phyloP scores from a whole-genome alignment of 2,888 invertebrate species.

The Syrphus vitripennis region DNA sequence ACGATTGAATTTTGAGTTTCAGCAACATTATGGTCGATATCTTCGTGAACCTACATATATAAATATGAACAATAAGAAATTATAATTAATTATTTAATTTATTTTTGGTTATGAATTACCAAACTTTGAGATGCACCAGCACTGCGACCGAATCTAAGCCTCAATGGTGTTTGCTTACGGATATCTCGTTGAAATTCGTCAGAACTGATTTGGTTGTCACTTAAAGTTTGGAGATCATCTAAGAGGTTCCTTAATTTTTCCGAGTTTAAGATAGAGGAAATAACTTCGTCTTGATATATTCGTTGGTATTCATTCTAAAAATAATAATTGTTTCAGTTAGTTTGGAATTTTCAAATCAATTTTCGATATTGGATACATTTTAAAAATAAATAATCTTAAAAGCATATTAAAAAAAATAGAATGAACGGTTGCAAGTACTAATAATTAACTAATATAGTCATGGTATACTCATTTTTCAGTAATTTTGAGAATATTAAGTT shows the following conservation, averaged over 20 bases:
- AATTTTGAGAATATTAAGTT: too few species aligned
- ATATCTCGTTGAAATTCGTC: constrained; percentile 77
- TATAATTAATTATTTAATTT: constrained; percentile 34
- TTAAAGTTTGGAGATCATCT: constrained; percentile 74
- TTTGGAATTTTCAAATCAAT: too few species aligned
- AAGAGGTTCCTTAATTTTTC: constrained; percentile 76
- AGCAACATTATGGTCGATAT: background rate
- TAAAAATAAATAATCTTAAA: too few species aligned
- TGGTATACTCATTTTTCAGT: too few species aligned
- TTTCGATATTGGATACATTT: too few species aligned
- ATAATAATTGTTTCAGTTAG: background rate
- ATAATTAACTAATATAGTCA: too few species aligned
- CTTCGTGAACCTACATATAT: constrained; percentile 19
- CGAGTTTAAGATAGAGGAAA: constrained; percentile 73
- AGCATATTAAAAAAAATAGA: too few species aligned
- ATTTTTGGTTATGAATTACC: constrained; percentile 10
- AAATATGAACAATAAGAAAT: background rate
- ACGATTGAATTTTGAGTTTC: constrained; percentile 24
- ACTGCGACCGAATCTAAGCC: constrained; percentile 80
- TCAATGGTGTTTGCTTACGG: constrained; percentile 78
- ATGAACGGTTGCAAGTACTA: too few species aligned
- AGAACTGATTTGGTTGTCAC: constrained; percentile 72
- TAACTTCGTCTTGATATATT: constrained; percentile 70
- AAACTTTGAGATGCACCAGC: constrained; percentile 74
- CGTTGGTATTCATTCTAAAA: constrained; percentile 61